phyloP scores from a whole-genome alignment of 2,797 vertebrate genomes.

The Tarsius wallacei region DNA sequence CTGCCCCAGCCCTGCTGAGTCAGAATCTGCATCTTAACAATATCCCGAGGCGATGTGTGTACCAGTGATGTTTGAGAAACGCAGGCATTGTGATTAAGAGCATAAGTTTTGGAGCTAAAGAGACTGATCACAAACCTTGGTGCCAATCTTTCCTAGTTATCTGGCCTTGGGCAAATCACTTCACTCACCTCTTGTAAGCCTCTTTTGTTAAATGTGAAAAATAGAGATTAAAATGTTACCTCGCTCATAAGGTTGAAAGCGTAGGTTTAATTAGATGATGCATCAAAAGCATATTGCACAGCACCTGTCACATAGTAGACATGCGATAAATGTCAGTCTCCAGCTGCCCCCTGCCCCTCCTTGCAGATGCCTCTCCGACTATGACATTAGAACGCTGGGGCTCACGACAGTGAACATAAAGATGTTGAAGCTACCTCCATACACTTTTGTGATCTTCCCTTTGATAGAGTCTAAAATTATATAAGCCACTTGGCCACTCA shows the following conservation, averaged over 20 bases:
- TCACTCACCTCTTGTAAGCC: neutral
- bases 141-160: neutral
- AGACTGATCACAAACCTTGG: too few relatives aligned
- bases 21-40: neutral
- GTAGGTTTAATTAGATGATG: neutral
- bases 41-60: neutral
- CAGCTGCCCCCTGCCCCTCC: too few relatives aligned
- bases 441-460: constrained; percentile 47
- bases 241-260: neutral
- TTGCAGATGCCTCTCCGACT: neutral
- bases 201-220: neutral
- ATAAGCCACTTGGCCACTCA: constrained; percentile 69
- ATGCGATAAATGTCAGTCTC: fast-evolving
- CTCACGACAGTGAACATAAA: neutral
- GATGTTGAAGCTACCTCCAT: neutral
- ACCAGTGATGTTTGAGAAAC: fast-evolving
- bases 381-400: fast-evolving
- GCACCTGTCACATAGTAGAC: fast-evolving
- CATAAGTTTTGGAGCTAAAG: neutral
- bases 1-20: neutral
- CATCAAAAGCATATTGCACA: neutral
- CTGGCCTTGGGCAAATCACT: neutral
- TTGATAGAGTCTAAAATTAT: constrained; percentile 77
- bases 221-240: neutral
- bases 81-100: fast-evolving